A percentile compares a stretch with the other conserved stretches of the same genome.
These are phyloP conservation scores for Drosophila quadrilineata DNA, from an alignment of 1,140 invertebrate genomes.

Conservation along the genomic window DNA sequence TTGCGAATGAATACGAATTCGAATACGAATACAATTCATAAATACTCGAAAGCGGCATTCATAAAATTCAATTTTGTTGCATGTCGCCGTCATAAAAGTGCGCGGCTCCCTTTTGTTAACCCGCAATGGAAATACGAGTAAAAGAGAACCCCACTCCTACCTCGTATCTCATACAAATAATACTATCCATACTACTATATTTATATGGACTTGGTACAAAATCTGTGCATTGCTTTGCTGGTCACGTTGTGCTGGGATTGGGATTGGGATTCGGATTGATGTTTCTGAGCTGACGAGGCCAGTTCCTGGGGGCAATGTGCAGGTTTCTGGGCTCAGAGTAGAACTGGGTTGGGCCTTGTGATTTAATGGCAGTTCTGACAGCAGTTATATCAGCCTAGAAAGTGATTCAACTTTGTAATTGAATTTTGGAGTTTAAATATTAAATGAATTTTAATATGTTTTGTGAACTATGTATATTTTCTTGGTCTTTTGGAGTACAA, in stretches of 20 bases:
- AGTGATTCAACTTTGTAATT: background rate
- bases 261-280: slow-evolving; percentile 29
- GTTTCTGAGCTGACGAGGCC: too few species aligned
- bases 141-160: too few species aligned
- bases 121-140: slow-evolving; percentile 27
- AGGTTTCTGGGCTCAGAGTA: slow-evolving; percentile 12
- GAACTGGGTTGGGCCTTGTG: slow-evolving; percentile 40
- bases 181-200: too few species aligned
- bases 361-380: slow-evolving; percentile 57
- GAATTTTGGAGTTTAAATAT: slow-evolving; percentile 9
- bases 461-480: too few species aligned
- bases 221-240: slow-evolving; percentile 74
- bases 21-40: slow-evolving; percentile 68
- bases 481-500: too few species aligned
- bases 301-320: slow-evolving; percentile 21
- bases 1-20: slow-evolving; percentile 28
- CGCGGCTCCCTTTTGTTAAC: slow-evolving; percentile 67
- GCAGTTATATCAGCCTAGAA: slow-evolving; percentile 53
- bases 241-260: slow-evolving; percentile 53
- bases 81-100: slow-evolving; percentile 69
- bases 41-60: slow-evolving; percentile 61
- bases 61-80: slow-evolving; percentile 81
- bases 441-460: slow-evolving; percentile 8
- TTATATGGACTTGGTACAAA: too few species aligned
- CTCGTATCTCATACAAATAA: too few species aligned